Evolutionary conservation across 1,140 invertebrate species (phyloP).

Genomic region (Calephelis virginiensis): DNA sequence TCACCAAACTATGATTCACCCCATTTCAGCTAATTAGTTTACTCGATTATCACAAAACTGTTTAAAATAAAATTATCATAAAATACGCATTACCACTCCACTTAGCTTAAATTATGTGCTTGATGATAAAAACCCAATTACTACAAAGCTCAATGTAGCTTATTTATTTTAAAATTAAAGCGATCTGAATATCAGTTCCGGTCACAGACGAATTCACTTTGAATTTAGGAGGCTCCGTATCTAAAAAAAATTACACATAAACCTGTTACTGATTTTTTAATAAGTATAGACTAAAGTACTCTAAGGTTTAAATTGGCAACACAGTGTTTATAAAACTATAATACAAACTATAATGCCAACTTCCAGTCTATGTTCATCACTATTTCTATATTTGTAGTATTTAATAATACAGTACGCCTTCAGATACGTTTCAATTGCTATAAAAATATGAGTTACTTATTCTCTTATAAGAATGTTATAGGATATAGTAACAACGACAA

Average conservation of each 20-base stretch:
- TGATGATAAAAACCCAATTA: constrained; percentile 18
- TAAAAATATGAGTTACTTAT: no score
- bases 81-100: constrained; percentile 43
- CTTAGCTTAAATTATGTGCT: constrained; percentile 27
- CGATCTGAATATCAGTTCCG: neutral
- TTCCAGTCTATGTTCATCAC: no score
- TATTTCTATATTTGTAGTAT: no score
- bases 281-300: no score
- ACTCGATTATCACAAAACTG: constrained; percentile 26
- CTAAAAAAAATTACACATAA: neutral
- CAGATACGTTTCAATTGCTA: no score
- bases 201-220: constrained; percentile 9
- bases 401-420: no score
- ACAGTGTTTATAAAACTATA: no score
- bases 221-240: neutral
- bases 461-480: no score
- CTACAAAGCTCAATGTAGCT: neutral
- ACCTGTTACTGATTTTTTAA: no score
- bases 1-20: constrained; percentile 30
- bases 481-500: no score
- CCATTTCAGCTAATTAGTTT: constrained; percentile 34
- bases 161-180: constrained; percentile 15
- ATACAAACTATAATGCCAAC: no score
- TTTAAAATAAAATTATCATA: constrained; percentile 42
- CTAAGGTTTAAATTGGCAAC: no score